phyloP scores from a whole-genome alignment of 2,888 invertebrate species.

The Arge pagana region DNA sequence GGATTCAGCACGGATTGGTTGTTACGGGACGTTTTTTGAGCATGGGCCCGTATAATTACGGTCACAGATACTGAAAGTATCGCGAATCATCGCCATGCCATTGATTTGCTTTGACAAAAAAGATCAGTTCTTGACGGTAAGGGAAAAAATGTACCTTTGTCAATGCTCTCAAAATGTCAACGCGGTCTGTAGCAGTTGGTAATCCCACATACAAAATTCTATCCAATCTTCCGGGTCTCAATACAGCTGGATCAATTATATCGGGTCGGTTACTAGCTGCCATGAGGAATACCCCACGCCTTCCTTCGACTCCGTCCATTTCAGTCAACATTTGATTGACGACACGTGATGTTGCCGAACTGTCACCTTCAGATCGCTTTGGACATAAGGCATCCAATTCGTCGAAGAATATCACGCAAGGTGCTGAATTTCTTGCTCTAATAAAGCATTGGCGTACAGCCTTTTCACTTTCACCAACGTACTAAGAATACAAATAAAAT shows the following conservation, averaged over 20 bases:
- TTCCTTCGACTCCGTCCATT: conserved; percentile 95
- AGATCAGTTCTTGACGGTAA: too few species aligned
- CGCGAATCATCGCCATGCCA: too few species aligned
- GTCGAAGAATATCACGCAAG: conserved; percentile 99
- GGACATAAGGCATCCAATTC: conserved; percentile 97
- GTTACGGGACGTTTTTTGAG: background rate
- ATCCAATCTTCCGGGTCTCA: conserved; percentile 89
- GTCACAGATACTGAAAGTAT: too few species aligned
- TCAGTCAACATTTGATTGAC: conserved; percentile 97
- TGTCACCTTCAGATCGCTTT: conserved; percentile 76
- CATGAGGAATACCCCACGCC: conserved; percentile 91
- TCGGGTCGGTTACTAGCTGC: conserved; percentile 97
- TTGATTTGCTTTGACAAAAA: background rate
- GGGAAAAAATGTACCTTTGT: conserved; percentile 75
- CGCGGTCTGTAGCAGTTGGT: conserved; percentile 77
- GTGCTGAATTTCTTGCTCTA: conserved; percentile 91
- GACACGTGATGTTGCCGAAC: conserved; percentile 79
- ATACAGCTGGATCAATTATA: conserved; percentile 93
- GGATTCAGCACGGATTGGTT: background rate
- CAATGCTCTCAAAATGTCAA: conserved; percentile 85
- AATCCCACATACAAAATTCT: conserved; percentile 89
- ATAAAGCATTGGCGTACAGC: conserved; percentile 96
- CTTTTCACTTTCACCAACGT: conserved; percentile 97
- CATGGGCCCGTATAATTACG: background rate
- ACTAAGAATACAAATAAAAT: conserved; percentile 62